phyloP scores from a whole-genome alignment of 92 coral and sea anemone species.

The Epizoanthus scotinus region DNA sequence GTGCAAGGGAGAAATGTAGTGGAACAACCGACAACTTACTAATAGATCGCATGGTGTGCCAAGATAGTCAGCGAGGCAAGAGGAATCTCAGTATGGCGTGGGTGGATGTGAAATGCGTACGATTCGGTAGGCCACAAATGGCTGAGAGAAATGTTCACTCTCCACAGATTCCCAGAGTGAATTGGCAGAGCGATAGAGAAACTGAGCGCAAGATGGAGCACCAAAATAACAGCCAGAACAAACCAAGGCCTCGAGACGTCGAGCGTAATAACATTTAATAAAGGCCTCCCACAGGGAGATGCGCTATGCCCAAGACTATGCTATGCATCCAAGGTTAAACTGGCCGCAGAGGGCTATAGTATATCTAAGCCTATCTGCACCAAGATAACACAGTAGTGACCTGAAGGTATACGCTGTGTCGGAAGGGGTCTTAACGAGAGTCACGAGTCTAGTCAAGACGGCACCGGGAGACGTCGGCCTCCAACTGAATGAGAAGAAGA shows the following conservation, averaged over 20 bases:
- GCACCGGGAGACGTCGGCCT: constrained; percentile 4
- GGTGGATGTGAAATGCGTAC: constrained; percentile 47
- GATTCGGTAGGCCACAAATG: constrained; percentile 48
- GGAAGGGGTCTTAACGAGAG: constrained; percentile 7
- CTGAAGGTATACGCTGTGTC: constrained; percentile 21
- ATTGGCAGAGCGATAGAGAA: no score
- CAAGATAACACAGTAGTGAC: constrained; percentile 5
- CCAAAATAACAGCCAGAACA: constrained; percentile 20
- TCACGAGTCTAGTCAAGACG: constrained; percentile 3
- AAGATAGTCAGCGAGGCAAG: no score
- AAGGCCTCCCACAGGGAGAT: no score
- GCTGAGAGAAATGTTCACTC: no score
- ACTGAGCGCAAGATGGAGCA: constrained; percentile 38
- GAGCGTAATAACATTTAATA: no score
- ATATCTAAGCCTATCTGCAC: constrained; percentile 2
- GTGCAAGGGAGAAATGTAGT: constrained; percentile 47
- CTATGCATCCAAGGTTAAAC: constrained; percentile 21
- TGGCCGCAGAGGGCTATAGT: background rate
- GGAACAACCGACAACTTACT: no score
- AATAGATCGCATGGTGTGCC: no score
- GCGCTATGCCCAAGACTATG: constrained; percentile 31
- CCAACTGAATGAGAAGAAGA: no score
- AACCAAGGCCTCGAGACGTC: constrained; percentile 30
- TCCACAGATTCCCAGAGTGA: constrained; percentile 40
- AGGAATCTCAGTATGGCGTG: no score